These are phyloP conservation scores for Caenorhabditis tropicalis DNA, from an alignment of 1,140 invertebrate species.

Conservation along the genomic window DNA sequence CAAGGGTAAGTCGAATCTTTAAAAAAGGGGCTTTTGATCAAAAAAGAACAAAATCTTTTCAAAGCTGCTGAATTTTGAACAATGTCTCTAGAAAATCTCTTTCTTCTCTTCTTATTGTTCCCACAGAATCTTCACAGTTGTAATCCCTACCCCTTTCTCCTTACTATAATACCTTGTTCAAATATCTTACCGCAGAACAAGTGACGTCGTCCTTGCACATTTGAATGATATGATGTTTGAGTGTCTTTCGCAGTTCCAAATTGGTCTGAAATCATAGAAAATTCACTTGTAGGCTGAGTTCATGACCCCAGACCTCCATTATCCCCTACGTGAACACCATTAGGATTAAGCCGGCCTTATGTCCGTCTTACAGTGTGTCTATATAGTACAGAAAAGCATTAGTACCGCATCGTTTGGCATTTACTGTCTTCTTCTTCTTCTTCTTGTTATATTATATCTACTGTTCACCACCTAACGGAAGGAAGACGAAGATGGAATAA, in stretches of 20 bases:
- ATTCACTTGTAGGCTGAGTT: no score
- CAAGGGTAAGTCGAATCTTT: no score
- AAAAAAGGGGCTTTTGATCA: no score
- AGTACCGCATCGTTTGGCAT: constrained; percentile 26
- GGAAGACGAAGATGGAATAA: not conserved
- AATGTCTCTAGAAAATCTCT: no score
- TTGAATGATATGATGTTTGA: constrained; percentile 49
- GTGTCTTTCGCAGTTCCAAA: constrained; percentile 12
- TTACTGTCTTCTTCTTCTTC: constrained; percentile 17
- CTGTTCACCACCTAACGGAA: not conserved
- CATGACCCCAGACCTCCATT: no score
- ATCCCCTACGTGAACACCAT: not conserved
- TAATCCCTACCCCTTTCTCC: no score
- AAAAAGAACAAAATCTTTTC: no score
- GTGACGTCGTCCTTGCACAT: constrained; percentile 43
- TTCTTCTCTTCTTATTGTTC: no score
- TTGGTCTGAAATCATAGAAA: constrained; percentile 47
- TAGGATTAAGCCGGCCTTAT: constrained; percentile 24
- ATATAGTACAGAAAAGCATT: not conserved
- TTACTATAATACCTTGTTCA: no score
- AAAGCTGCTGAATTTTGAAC: no score
- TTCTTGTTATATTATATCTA: not conserved
- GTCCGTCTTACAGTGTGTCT: not conserved
- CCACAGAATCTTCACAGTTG: not conserved
- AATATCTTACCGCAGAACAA: constrained; percentile 44